A percentile compares a stretch with the other conserved stretches of the same genome.
phyloP scores from a whole-genome alignment of 1,140 invertebrate genomes.

The Euglossa dilemma region DNA sequence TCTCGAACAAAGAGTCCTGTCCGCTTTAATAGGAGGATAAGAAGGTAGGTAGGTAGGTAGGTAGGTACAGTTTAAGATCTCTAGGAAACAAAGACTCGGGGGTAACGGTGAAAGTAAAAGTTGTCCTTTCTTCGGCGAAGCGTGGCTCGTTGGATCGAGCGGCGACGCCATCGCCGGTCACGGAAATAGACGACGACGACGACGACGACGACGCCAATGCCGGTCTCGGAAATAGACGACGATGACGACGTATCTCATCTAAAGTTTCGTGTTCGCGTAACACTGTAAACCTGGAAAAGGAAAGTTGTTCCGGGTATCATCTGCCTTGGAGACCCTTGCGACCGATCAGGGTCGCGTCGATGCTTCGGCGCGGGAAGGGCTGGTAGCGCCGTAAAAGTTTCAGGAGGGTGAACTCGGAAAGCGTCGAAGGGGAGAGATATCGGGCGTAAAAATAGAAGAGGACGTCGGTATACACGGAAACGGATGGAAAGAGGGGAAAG shows the following conservation, averaged over 20 bases:
- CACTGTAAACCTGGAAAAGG: slow-evolving; percentile 41
- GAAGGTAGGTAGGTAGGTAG: too few species aligned
- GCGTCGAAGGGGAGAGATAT: slow-evolving; percentile 39
- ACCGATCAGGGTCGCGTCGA: slow-evolving; percentile 47
- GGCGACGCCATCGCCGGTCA: slow-evolving; percentile 39
- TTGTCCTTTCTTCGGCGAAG: background rate
- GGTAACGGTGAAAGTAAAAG: slow-evolving; percentile 31
- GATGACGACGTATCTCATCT: background rate
- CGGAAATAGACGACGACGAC: too few species aligned
- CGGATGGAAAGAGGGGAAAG: slow-evolving; percentile 8
- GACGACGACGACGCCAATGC: background rate
- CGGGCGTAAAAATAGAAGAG: slow-evolving; percentile 25
- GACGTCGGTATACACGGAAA: background rate
- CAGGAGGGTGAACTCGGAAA: slow-evolving; percentile 51
- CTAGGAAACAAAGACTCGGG: background rate
- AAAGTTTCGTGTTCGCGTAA: background rate
- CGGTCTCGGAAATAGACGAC: slow-evolving; percentile 33
- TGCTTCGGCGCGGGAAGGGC: slow-evolving; percentile 30
- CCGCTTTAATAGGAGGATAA: background rate
- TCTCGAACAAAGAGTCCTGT: background rate
- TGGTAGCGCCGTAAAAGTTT: slow-evolving; percentile 59
- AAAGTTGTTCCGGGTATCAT: slow-evolving; percentile 66
- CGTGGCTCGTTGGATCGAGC: slow-evolving; percentile 14
- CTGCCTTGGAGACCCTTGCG: slow-evolving; percentile 28
- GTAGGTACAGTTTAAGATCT: background rate